Conservation (phyloP, 2,797 vertebrate genomes). For the Lateolabrax maculatus region DNA sequence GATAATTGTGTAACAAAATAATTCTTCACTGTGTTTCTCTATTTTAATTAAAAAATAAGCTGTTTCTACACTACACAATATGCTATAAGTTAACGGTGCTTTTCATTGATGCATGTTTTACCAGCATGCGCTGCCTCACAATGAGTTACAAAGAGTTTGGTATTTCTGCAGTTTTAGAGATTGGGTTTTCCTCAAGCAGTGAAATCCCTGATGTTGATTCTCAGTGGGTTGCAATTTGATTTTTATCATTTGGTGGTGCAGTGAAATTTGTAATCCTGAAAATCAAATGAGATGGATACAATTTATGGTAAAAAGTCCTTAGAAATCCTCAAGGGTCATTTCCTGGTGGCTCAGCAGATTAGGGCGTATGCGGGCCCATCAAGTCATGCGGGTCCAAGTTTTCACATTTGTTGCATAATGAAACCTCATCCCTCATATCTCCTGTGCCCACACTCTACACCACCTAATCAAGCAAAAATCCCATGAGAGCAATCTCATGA, state of each 20-base stretch:
- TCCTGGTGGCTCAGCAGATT: slow-evolving; percentile 30
- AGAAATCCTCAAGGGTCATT: slow-evolving; percentile 33
- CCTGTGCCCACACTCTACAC: slow-evolving; percentile 43
- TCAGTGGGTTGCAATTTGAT: not conserved
- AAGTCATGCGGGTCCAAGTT: slow-evolving; percentile 21
- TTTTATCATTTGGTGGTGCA: not conserved
- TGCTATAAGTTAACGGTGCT: not conserved
- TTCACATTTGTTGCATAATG: slow-evolving; percentile 59
- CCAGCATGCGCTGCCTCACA: not conserved
- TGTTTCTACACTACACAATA: not conserved
- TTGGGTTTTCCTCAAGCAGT: not conserved
- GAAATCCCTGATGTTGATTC: slow-evolving; percentile 28
- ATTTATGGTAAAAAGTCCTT: slow-evolving; percentile 38
- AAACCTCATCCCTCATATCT: slow-evolving; percentile 37
- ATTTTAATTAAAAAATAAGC: not conserved
- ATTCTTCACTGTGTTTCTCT: not conserved
- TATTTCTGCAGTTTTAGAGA: not conserved
- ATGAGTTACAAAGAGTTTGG: not conserved
- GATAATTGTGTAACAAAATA: not conserved
- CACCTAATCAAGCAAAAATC: slow-evolving; percentile 70
- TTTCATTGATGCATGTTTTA: slow-evolving; percentile 3
- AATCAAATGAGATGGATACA: slow-evolving; percentile 12
- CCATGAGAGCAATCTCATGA: slow-evolving; percentile 44
- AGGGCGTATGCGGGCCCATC: not conserved
- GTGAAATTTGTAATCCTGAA: slow-evolving; percentile 21